These are phyloP conservation scores for Zaprionus davidi DNA, from an alignment of 1,140 invertebrate species.

Conservation along the genomic window DNA sequence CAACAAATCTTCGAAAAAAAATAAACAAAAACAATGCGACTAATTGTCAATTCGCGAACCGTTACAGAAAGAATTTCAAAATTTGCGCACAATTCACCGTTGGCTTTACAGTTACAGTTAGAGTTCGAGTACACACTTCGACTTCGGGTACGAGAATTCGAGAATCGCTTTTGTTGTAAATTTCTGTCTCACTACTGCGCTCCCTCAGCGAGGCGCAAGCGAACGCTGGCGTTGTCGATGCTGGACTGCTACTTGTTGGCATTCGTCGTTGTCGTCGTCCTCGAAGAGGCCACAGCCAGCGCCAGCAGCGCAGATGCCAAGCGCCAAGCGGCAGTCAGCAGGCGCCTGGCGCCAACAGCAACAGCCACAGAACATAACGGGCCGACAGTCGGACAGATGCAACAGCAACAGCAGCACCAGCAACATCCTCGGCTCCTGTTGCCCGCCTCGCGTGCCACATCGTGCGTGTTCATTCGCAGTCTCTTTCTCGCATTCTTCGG, in stretches of 20 bases:
- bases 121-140: neutral
- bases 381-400: constrained; percentile 1
- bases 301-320: constrained; percentile 44
- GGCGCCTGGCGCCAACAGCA: constrained; percentile 20
- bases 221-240: constrained; percentile 66
- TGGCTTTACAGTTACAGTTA: neutral
- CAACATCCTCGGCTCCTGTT: constrained; percentile 24
- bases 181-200: constrained; percentile 27
- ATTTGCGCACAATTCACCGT: constrained; percentile 7
- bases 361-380: neutral
- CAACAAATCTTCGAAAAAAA: neutral
- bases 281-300: constrained; percentile 41
- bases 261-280: constrained; percentile 37
- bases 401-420: neutral
- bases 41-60: neutral
- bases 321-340: constrained; percentile 10
- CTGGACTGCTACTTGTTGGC: constrained; percentile 69
- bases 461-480: constrained; percentile 30
- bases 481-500: constrained; percentile 39
- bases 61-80: neutral
- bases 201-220: constrained; percentile 44
- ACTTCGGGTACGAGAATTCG: neutral
- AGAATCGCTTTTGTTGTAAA: constrained; percentile 15
- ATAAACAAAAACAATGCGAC: neutral
- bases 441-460: neutral